Evolutionary conservation across 2,888 invertebrate species (phyloP), one percentile per base, ranked within the genome.

Genomic region (Drepana falcataria): DNA sequence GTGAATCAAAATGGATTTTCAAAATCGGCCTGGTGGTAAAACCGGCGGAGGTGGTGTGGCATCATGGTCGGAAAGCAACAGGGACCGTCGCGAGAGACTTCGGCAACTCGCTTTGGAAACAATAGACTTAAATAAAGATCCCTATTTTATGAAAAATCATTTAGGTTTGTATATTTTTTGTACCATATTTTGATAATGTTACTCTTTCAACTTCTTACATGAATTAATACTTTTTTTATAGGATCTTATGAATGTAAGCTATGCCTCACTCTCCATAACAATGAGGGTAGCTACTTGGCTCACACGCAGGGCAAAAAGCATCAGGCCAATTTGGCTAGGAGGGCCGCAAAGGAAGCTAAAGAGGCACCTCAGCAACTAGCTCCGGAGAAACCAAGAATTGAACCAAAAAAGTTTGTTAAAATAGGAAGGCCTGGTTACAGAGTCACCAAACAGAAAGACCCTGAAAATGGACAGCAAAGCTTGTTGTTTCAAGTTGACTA

Each of bases 121-220:
- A 0, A 99, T 99, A 58, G 99, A 99, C 84, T 92, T 99, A 35
- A 98, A 98, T 80, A 99, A 99, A 87, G 99, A 99, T 93, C 99
- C 99, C 0, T 99, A 99, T 94, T 99, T 99, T 93, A 99, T 99
- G 99, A 98, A 99, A 94, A 99, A 99, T 92, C 99, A 99, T 91
- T 92, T 99, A 68, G 98, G 96, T 92, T 84, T 55, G 78, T 75
- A 59, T 21, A 35, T 47, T 48, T 35, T 3, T 48, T 41, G 9
- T 48, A 0, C 40, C 47, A 49, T 4, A n/a, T 4, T 21, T 35
- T 21, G n/a, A 48, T 48, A 6, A 35, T 55, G 53, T 2, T 21
- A 37, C 53, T 49, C 51, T 55, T 49, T 54, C 51, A 57, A 59
- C 58, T 59, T 59, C 7, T 48, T 35, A 7, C 9, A 35, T 37